phyloP scores from a whole-genome alignment of 1,140 invertebrate genomes.

The Drosophila funebris region DNA sequence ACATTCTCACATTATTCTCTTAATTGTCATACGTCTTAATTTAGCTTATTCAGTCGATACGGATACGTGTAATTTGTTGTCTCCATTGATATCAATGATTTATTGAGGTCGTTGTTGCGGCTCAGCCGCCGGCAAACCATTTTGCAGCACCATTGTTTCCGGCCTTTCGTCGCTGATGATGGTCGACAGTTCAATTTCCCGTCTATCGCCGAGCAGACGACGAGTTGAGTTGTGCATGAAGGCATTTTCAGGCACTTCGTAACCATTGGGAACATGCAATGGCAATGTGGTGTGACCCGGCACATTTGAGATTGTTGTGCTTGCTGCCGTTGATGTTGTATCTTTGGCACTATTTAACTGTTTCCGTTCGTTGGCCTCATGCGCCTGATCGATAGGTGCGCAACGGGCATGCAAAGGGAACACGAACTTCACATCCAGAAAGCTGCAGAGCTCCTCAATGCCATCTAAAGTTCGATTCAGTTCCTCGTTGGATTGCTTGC shows the following conservation, averaged over 20 bases:
- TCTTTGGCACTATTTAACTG: constrained; percentile 34
- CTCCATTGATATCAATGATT: constrained; percentile 11
- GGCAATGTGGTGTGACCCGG: neutral
- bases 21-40: constrained; percentile 13
- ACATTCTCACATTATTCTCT: constrained; percentile 10
- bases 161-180: constrained; percentile 71
- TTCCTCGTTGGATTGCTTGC: constrained; percentile 64
- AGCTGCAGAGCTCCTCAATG: constrained; percentile 83
- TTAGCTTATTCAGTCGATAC: constrained; percentile 60
- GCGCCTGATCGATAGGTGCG: constrained; percentile 74
- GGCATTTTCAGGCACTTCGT: constrained; percentile 72
- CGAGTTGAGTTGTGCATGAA: constrained; percentile 70
- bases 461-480: constrained; percentile 82
- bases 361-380: constrained; percentile 79
- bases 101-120: constrained; percentile 59
- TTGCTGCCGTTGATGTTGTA: neutral
- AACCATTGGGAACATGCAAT: constrained; percentile 12
- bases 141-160: constrained; percentile 41
- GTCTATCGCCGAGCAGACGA: constrained; percentile 59
- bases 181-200: constrained; percentile 74
- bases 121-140: constrained; percentile 67
- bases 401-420: constrained; percentile 58
- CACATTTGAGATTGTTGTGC: neutral
- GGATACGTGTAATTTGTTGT: constrained; percentile 8
- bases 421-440: constrained; percentile 73